These are phyloP conservation scores for Campaea margaritaria DNA, from an alignment of 2,888 invertebrate species.

Conservation along the genomic window DNA sequence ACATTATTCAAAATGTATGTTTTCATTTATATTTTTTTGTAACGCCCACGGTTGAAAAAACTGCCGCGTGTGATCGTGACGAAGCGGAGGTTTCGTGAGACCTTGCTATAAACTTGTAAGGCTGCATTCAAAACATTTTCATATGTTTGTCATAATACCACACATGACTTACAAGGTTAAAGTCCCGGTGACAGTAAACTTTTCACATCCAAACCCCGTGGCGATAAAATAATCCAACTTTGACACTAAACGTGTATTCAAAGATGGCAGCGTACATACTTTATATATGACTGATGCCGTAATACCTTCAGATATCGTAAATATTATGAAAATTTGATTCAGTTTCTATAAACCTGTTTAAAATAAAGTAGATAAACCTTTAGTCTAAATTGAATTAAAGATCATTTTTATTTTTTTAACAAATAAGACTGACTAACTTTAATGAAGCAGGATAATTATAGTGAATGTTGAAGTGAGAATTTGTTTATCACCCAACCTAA, in stretches of 20 bases:
- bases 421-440: too few species aligned
- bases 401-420: too few species aligned
- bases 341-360: too few species aligned
- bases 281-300: background rate
- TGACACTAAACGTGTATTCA: conserved; percentile 43
- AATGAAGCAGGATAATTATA: too few species aligned
- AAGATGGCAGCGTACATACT: background rate
- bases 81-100: conserved; percentile 64
- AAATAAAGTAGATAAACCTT: too few species aligned
- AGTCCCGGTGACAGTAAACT: conserved; percentile 53
- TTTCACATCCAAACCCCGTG: conserved; percentile 49
- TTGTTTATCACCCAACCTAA: too few species aligned
- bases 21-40: conserved; percentile 80
- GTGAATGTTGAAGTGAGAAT: too few species aligned
- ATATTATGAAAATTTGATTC: too few species aligned
- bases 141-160: conserved; percentile 48
- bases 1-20: conserved; percentile 77
- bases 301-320: too few species aligned
- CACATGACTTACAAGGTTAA: conserved; percentile 42
- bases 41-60: conserved; percentile 68
- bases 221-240: conserved; percentile 38
- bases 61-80: conserved; percentile 68
- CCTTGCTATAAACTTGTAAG: conserved; percentile 59
- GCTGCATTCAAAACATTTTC: conserved; percentile 56
- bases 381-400: too few species aligned